A percentile compares a stretch with the other conserved stretches of the same genome.
phyloP scores from a whole-genome alignment of 2,113 vertebrate genomes.

The Craseonycteris thonglongyai region DNA sequence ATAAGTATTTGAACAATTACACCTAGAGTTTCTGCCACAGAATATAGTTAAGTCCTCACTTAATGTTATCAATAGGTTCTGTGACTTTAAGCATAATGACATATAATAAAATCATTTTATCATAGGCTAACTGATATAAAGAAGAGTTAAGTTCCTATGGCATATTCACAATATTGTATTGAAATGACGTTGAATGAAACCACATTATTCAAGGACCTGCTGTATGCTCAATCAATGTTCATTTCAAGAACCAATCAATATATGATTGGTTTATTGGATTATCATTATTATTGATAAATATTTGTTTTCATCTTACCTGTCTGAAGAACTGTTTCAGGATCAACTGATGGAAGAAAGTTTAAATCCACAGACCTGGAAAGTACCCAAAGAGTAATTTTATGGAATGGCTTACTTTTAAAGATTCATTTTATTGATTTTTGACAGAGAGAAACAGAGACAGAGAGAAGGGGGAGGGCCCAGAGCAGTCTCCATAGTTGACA shows the following conservation, averaged over 20 bases:
- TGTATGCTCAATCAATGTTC: not conserved
- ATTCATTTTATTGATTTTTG: no score
- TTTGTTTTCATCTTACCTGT: conserved; percentile 84
- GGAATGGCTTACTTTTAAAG: no score
- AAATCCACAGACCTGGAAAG: conserved; percentile 87
- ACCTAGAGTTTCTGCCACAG: not conserved
- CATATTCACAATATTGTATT: not conserved
- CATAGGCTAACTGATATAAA: not conserved
- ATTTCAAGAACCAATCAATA: not conserved
- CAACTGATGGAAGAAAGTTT: conserved; percentile 92
- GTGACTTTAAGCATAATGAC: not conserved
- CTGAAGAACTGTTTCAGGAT: conserved; percentile 96
- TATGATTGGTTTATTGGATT: not conserved
- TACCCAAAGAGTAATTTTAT: conserved; percentile 30
- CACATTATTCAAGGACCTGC: not conserved
- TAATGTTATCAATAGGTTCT: not conserved
- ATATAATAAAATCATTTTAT: not conserved
- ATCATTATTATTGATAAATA: not conserved
- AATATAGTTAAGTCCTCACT: not conserved
- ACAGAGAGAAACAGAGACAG: no score
- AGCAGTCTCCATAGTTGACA: no score
- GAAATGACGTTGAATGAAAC: not conserved
- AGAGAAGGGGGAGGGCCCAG: no score
- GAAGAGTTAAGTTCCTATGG: not conserved
- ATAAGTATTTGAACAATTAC: not conserved